Evolutionary conservation across 2,797 vertebrate genomes (phyloP), one percentile per base, ranked within the genome.

Genomic region (Halcyon smyrnensis): DNA sequence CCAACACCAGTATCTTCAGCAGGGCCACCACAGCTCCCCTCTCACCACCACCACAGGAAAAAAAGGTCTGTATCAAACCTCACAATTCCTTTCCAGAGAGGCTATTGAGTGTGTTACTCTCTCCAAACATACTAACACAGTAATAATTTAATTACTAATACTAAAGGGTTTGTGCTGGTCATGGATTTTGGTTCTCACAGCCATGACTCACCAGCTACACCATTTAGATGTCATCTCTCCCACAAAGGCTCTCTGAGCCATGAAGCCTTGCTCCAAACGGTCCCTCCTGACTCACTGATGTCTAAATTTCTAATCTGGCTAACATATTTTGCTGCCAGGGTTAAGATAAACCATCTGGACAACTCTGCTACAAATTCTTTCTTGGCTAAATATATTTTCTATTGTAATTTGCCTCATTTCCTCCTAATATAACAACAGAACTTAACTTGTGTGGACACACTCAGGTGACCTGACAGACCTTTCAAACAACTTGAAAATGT

Each of bases 291-390:
- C 64, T 45, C 64, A 79, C 70, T 60, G 43, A 77, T 76, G 90
- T 80, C 87, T 92, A 71, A 20, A 74, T 93, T 91, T 93, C 88
- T 95, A 71, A 95, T 90, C 86, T 83, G 88, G 67, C 85, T 93
- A 96, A 89, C 84, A 80, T 91, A 93, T 84, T 93, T 93, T 89
- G 86, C 88, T 93, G 86, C 82, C 94, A 94, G 86, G 64, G 90
- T 90, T 93, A 95, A 91, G 60, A 95, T 30, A 96, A 93, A 92
- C 91, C 93, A 96, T 96, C 92, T 95, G 95, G 91, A 92, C 70
- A 84, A 71, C 79, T 90, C 8, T 84, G 63, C 64, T 91, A 82
- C 54, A 87, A 89, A 80, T 87, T 84, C 70, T 39, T 97, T 76
- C 60, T 53, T 70, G 34, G 79, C 13, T 59, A 89, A 90, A 90